Evolutionary conservation across 2,888 invertebrate species (phyloP).

Genomic region (Spialia ferax): DNA sequence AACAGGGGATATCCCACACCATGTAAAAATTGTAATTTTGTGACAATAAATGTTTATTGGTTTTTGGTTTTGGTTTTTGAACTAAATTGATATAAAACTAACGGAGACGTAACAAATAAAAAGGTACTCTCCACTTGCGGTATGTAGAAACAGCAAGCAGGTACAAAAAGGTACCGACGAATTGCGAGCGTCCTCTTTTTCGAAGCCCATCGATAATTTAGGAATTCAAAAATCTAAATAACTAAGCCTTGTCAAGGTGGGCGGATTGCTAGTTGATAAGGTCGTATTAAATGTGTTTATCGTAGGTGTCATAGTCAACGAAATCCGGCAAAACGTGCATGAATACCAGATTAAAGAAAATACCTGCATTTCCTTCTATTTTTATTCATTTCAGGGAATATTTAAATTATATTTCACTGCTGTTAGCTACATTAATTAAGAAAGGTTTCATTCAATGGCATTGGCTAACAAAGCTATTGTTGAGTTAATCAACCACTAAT

Average conservation of each 20-base stretch:
- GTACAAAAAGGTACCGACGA: too few species aligned
- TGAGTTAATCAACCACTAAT: not conserved
- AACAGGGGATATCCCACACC: too few species aligned
- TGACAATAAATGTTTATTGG: too few species aligned
- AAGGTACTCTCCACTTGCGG: too few species aligned
- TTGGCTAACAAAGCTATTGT: not conserved
- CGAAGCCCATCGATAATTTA: not conserved
- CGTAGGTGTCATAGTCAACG: not conserved
- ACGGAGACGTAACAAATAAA: too few species aligned
- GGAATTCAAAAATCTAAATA: not conserved
- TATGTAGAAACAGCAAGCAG: too few species aligned
- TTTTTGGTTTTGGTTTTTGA: too few species aligned
- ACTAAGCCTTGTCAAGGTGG: not conserved
- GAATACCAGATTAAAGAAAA: not conserved
- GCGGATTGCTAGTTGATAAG: not conserved
- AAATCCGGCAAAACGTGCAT: not conserved
- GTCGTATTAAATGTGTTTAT: not conserved
- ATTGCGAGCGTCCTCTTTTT: too few species aligned
- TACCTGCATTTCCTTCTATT: not conserved
- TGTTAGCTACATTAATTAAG: not conserved
- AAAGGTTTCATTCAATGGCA: constrained; percentile 1
- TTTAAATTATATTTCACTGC: not conserved
- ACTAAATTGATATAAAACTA: too few species aligned
- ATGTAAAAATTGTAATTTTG: too few species aligned
- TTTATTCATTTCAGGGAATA: not conserved